Percentiles rank a stretch among this genome's conserved stretches.
These are phyloP conservation scores for Hypocryptadius cinnamomeus DNA, from an alignment of 2,113 vertebrate genomes.

Conservation along the genomic window DNA sequence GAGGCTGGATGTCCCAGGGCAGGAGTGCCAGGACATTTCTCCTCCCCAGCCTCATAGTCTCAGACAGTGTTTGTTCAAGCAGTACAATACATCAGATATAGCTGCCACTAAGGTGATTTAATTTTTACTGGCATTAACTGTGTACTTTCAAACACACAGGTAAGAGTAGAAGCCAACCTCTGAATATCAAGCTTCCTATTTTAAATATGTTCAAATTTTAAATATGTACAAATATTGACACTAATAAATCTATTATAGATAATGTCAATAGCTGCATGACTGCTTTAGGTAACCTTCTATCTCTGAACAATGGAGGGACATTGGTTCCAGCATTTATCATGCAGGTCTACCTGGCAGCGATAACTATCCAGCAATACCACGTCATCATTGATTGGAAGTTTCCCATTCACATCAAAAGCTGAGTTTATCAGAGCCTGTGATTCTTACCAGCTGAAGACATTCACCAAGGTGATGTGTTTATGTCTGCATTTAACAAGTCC, in stretches of 20 bases:
- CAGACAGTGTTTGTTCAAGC: not conserved
- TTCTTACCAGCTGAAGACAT: not conserved
- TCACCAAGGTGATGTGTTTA: not conserved
- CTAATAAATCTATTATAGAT: not conserved
- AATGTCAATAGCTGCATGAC: fast-evolving
- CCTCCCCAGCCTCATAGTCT: not conserved
- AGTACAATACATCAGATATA: not conserved
- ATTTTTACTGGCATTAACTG: not conserved
- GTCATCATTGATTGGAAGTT: not conserved
- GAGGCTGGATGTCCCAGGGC: not conserved
- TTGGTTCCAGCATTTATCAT: not conserved
- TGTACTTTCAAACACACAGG: not conserved
- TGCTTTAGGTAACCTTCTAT: not conserved
- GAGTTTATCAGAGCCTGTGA: not conserved
- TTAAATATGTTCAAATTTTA: not conserved
- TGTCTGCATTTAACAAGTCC: not conserved
- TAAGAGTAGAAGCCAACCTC: not conserved
- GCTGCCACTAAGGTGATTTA: not conserved
- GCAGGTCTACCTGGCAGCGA: fast-evolving
- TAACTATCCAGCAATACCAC: not conserved
- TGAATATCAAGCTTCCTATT: not conserved
- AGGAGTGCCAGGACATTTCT: not conserved
- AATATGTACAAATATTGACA: not conserved
- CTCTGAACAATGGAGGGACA: not conserved
- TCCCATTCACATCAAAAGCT: not conserved